These are phyloP conservation scores for Zophobas atratus DNA, from an alignment of 1,140 invertebrate genomes.

Conservation along the genomic window DNA sequence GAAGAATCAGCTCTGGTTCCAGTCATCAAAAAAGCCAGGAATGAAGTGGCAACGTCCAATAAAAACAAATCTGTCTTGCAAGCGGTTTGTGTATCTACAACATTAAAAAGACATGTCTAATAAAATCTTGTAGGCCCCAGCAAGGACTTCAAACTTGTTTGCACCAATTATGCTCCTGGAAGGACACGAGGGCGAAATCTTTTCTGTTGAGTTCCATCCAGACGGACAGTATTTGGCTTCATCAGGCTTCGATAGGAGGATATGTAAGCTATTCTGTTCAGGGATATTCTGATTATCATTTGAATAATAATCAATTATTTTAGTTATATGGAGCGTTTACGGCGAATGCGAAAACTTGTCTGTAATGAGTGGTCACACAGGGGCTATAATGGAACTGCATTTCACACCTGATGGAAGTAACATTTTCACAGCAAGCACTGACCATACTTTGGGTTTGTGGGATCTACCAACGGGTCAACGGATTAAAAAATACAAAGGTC, in stretches of 20 bases:
- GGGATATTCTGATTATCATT: too few relatives aligned
- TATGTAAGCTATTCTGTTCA: slow-evolving; percentile 81
- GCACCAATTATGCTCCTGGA: slow-evolving; percentile 97
- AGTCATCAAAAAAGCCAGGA: slow-evolving; percentile 77
- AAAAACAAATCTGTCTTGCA: slow-evolving; percentile 79
- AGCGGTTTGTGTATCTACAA: slow-evolving; percentile 68
- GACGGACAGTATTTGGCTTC: slow-evolving; percentile 95
- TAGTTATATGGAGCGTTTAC: slow-evolving; percentile 98
- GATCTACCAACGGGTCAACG: slow-evolving; percentile 90
- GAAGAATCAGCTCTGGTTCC: slow-evolving; percentile 81
- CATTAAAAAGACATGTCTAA: slow-evolving; percentile 51
- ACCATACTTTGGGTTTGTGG: slow-evolving; percentile 96
- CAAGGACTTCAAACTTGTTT: slow-evolving; percentile 89
- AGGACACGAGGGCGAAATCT: slow-evolving; percentile 98
- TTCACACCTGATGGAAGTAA: slow-evolving; percentile 95
- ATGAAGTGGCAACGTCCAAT: slow-evolving; percentile 78
- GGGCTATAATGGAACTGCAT: slow-evolving; percentile 96
- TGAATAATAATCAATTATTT: slow-evolving; percentile 58
- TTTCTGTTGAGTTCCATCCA: slow-evolving; percentile 94
- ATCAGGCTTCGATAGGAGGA: slow-evolving; percentile 96
- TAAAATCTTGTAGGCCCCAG: slow-evolving; percentile 70
- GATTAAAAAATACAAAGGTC: slow-evolving; percentile 94
- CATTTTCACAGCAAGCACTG: slow-evolving; percentile 94
- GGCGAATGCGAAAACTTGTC: slow-evolving; percentile 98
- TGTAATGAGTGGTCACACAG: slow-evolving; percentile 93